Conservation (phyloP, 2,113 vertebrate genomes). For the Antechinus flavipes region DNA sequence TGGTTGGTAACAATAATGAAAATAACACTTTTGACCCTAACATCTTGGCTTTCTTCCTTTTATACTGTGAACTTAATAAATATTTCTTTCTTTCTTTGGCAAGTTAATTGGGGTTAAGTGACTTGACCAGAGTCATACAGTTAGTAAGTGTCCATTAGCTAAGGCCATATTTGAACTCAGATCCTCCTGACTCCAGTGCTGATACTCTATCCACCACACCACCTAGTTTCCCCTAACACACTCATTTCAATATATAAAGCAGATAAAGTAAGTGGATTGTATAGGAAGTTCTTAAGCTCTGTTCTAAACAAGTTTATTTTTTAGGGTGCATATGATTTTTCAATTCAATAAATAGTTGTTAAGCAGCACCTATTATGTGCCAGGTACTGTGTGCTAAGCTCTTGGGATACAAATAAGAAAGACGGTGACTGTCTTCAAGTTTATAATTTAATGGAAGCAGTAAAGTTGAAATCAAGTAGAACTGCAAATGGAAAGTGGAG, state of each 20-base stretch:
- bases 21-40: not conserved
- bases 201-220: too few species aligned
- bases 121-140: too few species aligned
- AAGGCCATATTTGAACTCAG: too few species aligned
- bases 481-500: not conserved
- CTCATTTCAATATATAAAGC: not conserved
- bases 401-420: not conserved
- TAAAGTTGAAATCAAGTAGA: not conserved
- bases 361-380: not conserved
- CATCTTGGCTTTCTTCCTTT: not conserved
- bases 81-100: not conserved
- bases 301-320: not conserved
- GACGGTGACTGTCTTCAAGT: not conserved
- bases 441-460: not conserved
- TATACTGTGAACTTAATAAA: not conserved
- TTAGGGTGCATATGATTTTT: not conserved
- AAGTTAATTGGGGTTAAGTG: too few species aligned
- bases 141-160: too few species aligned
- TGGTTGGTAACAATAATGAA: not conserved
- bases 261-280: not conserved
- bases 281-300: not conserved
- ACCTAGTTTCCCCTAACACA: not conserved
- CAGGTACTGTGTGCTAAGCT: not conserved
- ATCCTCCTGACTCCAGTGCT: too few species aligned
- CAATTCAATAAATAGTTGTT: not conserved